Base-by-base conservation (phyloP, 2,797 vertebrate species). In the Danio aesculapii region DNA sequence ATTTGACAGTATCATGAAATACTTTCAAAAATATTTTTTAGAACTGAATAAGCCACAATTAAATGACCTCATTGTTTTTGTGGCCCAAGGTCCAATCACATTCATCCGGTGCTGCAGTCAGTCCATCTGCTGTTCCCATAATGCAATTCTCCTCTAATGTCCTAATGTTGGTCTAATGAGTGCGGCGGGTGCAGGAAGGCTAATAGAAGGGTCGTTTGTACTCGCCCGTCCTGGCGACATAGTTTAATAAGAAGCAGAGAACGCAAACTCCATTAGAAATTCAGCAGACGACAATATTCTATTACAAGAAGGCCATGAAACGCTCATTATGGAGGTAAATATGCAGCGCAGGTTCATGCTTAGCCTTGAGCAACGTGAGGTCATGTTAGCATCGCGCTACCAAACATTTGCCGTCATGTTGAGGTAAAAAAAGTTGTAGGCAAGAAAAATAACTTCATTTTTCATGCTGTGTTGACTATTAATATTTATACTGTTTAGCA, bases 111-210 rank as follows among this genome's bases (percentile, higher is more conserved):
- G 88, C 85, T 81, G 87, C 88, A 88, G 89, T 90, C 88, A 87
- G 84, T 92, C 92, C 91, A 91, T 94, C 92, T 94, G 93, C 91
- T 93, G 91, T 86, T 88, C 90, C 88, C 76, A 84, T 94, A 94
- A 94, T 93, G 89, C 91, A 94, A 94, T 94, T 94, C 93, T 86
- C 88, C 92, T 92, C 93, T 94, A 93, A 94, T 94, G 94, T 93
- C 91, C 92, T 94, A 94, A 94, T 94, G 93, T 92, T 92, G 90
- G 87, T 93, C 92, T 94, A 94, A 94, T 94, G 90, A 93, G 89
- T 89, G 85, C 84, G 83, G 87, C 81, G 88, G 90, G 92, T 90
- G 90, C 88, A 91, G 59, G 55, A 88, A 88, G 89, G 91, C 92
- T 93, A 94, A 95, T 93, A 93, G 89, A 91, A 82, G 82, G 92